Percentiles rank a stretch among this genome's conserved stretches.
These are phyloP conservation scores for Aspidoscelis tigris DNA, from an alignment of 2,113 vertebrate species.

Conservation along the genomic window DNA sequence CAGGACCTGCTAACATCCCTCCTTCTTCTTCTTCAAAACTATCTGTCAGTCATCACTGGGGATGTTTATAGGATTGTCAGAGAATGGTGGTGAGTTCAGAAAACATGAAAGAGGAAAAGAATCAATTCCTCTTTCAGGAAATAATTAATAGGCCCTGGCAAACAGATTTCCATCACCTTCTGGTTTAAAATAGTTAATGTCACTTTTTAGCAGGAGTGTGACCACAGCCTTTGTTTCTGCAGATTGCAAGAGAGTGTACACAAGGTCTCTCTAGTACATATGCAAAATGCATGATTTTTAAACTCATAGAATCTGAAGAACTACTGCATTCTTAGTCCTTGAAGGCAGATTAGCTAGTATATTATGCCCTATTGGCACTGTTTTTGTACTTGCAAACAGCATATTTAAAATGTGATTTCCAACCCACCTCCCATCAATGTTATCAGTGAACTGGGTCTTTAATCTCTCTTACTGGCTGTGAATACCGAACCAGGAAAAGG, in stretches of 20 bases:
- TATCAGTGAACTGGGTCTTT: background rate
- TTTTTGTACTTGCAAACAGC: background rate
- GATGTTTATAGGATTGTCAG: too few relatives aligned
- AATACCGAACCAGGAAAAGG: constrained; percentile 16
- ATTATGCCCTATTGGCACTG: constrained; percentile 11
- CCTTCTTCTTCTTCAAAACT: too few relatives aligned
- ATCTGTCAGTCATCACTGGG: too few relatives aligned
- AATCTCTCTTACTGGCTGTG: background rate
- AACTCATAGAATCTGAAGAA: background rate
- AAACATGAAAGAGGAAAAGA: too few relatives aligned
- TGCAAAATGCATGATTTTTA: too few relatives aligned
- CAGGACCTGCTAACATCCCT: too few relatives aligned
- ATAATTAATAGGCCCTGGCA: background rate
- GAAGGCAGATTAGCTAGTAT: constrained; percentile 16
- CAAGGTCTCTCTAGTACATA: too few relatives aligned
- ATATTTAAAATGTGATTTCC: background rate
- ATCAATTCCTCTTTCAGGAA: too few relatives aligned
- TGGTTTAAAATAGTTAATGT: background rate
- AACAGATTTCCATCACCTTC: background rate
- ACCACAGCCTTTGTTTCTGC: too few relatives aligned
- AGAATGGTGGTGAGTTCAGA: too few relatives aligned
- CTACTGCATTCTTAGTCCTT: background rate
- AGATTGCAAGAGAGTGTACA: too few relatives aligned
- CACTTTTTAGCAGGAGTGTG: background rate
- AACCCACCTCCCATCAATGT: background rate